These are phyloP conservation scores for Myrmecobius fasciatus DNA, from an alignment of 2,113 vertebrate species.

Conservation along the genomic window DNA sequence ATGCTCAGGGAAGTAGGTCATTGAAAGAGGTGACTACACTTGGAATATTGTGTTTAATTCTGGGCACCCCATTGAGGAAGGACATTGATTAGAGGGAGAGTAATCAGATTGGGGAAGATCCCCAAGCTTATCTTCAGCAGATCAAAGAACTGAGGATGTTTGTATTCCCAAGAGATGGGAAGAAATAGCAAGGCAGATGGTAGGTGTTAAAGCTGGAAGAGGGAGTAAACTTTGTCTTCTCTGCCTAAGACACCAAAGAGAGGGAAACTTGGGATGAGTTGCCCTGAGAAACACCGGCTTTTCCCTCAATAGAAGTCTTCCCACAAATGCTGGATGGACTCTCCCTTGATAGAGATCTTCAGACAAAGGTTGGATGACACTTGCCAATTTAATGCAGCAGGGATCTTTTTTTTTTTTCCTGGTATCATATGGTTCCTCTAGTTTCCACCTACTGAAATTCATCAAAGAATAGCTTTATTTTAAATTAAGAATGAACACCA, in stretches of 20 bases:
- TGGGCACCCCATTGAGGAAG: not conserved
- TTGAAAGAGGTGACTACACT: too few relatives aligned
- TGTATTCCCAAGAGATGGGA: not conserved
- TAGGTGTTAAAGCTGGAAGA: not conserved
- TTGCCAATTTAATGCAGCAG: not conserved
- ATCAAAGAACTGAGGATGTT: not conserved
- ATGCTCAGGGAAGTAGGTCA: too few relatives aligned
- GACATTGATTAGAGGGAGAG: not conserved
- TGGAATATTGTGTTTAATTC: not conserved
- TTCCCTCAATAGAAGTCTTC: not conserved
- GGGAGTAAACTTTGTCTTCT: not conserved
- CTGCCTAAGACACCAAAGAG: not conserved
- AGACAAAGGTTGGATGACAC: not conserved
- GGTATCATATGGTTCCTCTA: not conserved
- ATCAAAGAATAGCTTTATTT: not conserved
- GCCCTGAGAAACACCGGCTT: not conserved
- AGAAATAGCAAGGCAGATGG: not conserved
- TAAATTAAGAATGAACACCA: conserved; percentile 13
- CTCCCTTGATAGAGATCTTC: not conserved
- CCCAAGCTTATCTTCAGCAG: not conserved
- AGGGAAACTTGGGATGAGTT: not conserved
- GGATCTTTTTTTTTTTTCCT: not conserved
- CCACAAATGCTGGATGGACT: not conserved
- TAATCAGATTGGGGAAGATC: not conserved
- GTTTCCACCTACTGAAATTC: not conserved